Evolutionary conservation across 2,113 vertebrate genomes (phyloP).

Genomic region (Tragelaphus scriptus): DNA sequence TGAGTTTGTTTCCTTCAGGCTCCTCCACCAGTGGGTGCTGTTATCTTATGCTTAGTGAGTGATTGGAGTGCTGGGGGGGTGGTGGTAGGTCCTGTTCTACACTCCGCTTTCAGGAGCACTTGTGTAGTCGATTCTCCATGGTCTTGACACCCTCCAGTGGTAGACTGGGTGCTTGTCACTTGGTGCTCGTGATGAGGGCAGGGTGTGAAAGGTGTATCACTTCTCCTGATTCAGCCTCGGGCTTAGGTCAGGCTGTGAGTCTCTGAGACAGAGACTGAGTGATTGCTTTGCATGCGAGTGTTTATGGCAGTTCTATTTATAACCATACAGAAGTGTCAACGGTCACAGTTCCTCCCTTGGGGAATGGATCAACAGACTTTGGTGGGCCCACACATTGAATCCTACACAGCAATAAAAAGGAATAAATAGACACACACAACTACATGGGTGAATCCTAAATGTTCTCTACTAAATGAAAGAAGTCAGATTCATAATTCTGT

Average conservation of each 20-base stretch:
- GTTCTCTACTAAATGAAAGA: neutral
- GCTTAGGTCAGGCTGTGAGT: neutral
- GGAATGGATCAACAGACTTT: neutral
- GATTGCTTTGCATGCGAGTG: neutral
- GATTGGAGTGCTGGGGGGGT: fast-evolving
- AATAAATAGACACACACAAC: neutral
- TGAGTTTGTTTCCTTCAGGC: neutral
- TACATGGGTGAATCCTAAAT: neutral
- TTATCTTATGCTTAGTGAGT: neutral
- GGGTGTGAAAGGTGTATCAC: neutral
- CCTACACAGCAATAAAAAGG: neutral
- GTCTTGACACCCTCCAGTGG: neutral
- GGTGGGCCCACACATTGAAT: neutral
- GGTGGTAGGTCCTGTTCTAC: neutral
- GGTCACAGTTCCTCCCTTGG: neutral
- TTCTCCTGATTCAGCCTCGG: neutral
- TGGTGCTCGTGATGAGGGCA: neutral
- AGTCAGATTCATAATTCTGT: neutral
- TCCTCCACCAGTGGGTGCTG: neutral
- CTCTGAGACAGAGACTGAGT: neutral
- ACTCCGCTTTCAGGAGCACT: neutral
- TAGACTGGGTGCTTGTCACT: neutral
- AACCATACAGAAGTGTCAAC: neutral
- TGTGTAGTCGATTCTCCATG: neutral
- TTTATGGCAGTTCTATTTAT: neutral